These are phyloP conservation scores for Phaethornis superciliosus DNA, from an alignment of 2,113 vertebrate genomes.

Conservation along the genomic window DNA sequence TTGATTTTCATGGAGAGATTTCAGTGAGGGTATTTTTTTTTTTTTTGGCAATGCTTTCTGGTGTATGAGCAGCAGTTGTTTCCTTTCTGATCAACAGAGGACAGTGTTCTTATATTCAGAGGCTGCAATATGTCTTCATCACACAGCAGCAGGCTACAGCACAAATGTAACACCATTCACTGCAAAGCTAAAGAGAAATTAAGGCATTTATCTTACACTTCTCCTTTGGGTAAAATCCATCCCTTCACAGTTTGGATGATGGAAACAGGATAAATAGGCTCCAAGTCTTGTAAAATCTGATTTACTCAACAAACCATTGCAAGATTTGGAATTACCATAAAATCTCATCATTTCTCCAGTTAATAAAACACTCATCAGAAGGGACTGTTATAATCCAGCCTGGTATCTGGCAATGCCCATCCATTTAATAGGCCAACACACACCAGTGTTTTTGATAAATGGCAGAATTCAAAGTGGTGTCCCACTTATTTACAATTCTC, in stretches of 20 bases:
- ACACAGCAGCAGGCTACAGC: slow-evolving; percentile 7
- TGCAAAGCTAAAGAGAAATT: not conserved
- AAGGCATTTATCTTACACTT: not conserved
- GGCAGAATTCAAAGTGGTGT: not conserved
- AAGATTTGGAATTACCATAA: slow-evolving; percentile 7
- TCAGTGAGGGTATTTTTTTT: not conserved
- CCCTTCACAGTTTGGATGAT: not conserved
- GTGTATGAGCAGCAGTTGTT: slow-evolving; percentile 37
- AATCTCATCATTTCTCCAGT: slow-evolving; percentile 26
- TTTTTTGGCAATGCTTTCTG: not conserved
- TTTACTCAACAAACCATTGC: not conserved
- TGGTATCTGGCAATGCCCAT: not conserved
- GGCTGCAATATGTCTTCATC: not conserved
- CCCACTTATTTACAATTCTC: not conserved
- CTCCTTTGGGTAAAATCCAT: slow-evolving; percentile 12
- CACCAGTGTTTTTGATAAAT: not conserved
- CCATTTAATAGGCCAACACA: not conserved
- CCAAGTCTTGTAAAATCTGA: slow-evolving; percentile 36
- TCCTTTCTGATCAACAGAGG: slow-evolving; percentile 69
- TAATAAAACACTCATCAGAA: slow-evolving; percentile 51
- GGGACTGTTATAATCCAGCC: not conserved
- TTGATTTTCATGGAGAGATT: not conserved
- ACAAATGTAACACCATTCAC: not conserved
- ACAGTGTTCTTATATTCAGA: slow-evolving; percentile 63
- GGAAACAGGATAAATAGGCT: not conserved